Base-by-base conservation (phyloP, 2,113 vertebrate species). In the Crotophaga sulcirostris region DNA sequence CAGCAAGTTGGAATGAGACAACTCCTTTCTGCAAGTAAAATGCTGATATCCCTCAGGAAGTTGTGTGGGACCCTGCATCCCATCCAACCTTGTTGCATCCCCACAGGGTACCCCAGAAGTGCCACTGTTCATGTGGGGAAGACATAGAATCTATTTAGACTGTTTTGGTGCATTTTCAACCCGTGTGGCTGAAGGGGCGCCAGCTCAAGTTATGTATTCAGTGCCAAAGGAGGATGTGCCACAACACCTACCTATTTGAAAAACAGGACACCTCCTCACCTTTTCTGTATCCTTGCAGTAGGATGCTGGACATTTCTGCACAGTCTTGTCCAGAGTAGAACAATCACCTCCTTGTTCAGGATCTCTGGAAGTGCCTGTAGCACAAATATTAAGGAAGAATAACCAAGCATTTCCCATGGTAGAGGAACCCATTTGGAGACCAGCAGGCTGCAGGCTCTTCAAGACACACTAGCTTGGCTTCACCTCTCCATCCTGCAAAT, bases 21-120 rank as follows among this genome's bases (percentile, higher is more conserved):
- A 5, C 6, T 84, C n/a, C 31, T 5, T 45, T 56, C n/a, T 60
- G 78, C 34, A 38, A 15, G 12, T 13, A 64, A 45, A 40, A 51
- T 28, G 49, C 54, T 60, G 63, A 21, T 67, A 42, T 25, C 8
- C 38, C 25, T 73, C 68, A 68, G 49, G 54, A 63, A 51, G 23
- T 5, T 55, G 7, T 0, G 0, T 8, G 14, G 38, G 33, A 64
- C 16, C 19, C 54, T 80, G 72, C 23, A n/a, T n/a, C n/a, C n/a
- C n/a, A n/a, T 93, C 38, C 44, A 49, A 34, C 28, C 54, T 85
- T 42, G 16, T 23, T 34, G 12, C 29, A 31, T 26, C 21, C 67
- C 54, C 52, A 54, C 67, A 49, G 23, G 34, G 49, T 59, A 67
- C 36, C 45, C 60, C 76, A 29, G n/a, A 34, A 79, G 45, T 20